Percentiles rank a stretch among this genome's conserved stretches.
Evolutionary conservation across 1,140 invertebrate genomes (phyloP).

Genomic region (Drosophila murphyi): DNA sequence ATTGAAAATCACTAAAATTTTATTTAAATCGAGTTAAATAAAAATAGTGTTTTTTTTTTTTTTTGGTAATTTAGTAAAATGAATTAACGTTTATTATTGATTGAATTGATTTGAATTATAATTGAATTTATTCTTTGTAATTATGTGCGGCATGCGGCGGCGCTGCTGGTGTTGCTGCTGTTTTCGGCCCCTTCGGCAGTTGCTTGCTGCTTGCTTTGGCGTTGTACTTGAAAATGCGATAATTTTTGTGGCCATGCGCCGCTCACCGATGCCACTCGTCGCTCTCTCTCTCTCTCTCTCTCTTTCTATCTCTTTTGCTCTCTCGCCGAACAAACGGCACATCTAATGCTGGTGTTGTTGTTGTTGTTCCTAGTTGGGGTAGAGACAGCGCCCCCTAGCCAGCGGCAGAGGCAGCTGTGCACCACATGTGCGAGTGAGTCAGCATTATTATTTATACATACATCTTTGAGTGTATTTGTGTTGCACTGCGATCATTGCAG

Average conservation of each 20-base stretch:
- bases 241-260: conserved; percentile 65
- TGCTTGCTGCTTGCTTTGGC: conserved; percentile 63
- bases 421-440: conserved; percentile 60
- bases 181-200: conserved; percentile 62
- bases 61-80: conserved; percentile 2
- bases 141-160: conserved; percentile 60
- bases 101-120: conserved; percentile 42
- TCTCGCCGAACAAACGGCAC: not conserved
- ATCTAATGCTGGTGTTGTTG: conserved; percentile 18
- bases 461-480: conserved; percentile 5
- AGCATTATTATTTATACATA: conserved; percentile 46
- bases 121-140: conserved; percentile 53
- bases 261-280: conserved; percentile 17
- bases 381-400: conserved; percentile 38
- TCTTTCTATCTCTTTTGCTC: conserved; percentile 1
- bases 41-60: conserved; percentile 52
- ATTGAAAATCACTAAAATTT: conserved; percentile 69
- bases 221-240: conserved; percentile 78
- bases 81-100: conserved; percentile 35
- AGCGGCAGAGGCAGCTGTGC: conserved; percentile 28
- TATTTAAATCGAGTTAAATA: conserved; percentile 73
- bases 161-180: conserved; percentile 39
- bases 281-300: conserved; percentile 29
- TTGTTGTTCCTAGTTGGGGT: conserved; percentile 22
- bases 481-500: conserved; percentile 36